Evolutionary conservation across 2,113 vertebrate species (phyloP).

Genomic region (Ia io): DNA sequence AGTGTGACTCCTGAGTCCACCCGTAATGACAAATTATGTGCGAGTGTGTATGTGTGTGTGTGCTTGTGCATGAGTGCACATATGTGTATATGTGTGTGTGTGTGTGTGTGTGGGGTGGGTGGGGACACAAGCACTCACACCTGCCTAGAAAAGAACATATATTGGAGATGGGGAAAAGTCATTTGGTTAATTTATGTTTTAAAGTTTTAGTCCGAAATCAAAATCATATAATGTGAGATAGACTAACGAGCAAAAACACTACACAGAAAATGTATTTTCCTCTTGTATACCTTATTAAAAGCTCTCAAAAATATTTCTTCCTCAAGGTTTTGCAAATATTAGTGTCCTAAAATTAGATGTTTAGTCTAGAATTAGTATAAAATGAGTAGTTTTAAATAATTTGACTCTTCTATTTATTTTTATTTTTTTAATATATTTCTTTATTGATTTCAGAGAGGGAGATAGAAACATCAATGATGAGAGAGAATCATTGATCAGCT

Average conservation of each 20-base stretch:
- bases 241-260: constrained; percentile 44
- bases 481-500: too few relatives aligned
- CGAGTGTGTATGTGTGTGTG: not conserved
- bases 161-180: not conserved
- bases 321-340: constrained; percentile 43
- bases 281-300: constrained; percentile 8
- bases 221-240: not conserved
- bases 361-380: constrained; percentile 51
- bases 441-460: too few relatives aligned
- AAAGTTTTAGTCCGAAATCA: not conserved
- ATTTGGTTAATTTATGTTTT: not conserved
- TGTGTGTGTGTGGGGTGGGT: not conserved
- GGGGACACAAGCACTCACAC: not conserved
- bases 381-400: constrained; percentile 66
- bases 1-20: not conserved
- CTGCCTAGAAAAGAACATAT: not conserved
- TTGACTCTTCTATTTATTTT: constrained; percentile 39
- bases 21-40: not conserved
- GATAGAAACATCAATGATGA: too few relatives aligned
- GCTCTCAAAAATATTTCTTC: constrained; percentile 62
- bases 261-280: constrained; percentile 57
- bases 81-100: not conserved
- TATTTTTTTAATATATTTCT: too few relatives aligned
- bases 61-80: not conserved
- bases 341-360: constrained; percentile 47